Evolutionary conservation across 2,113 vertebrate genomes (phyloP), one percentile per base, ranked within the genome.

Genomic region (Pardalotus punctatus): DNA sequence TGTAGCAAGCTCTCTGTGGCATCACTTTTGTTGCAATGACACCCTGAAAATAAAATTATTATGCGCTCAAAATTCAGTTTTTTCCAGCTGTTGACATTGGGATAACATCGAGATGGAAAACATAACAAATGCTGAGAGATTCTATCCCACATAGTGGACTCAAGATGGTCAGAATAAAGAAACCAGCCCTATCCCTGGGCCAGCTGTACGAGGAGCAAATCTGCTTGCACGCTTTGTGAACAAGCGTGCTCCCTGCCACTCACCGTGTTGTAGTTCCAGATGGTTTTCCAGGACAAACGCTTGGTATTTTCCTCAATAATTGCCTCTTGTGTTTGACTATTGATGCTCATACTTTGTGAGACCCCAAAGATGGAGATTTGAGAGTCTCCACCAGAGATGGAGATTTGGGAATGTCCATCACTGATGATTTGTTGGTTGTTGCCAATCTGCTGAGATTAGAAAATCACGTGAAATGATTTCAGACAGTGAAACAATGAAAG

Each of bases 251-350:
- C 20, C 5, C 22, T 57, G 31, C 12, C 27, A 80, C 98, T n/a
- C 81, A 98, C 98, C 6, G 0, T 60, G 0, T 18, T 4, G 2
- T 97, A 98, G 79, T 98, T 96, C 97, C 89, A 91, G 54, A 91
- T 36, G 23, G 36, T 2, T 35, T 94, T 96, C 97, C 97, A 98
- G 18, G 97, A 93, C 7, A 79, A 6, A 21, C 2, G 57, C 6
- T 35, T 45, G 31, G 94, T 90, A 5, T 43, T 85, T 48, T 97
- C 28, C 66, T 96, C 94, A 0, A 98, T 11, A 4, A 88, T 88
- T 58, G 94, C 97, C 71, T 53, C 14, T 18, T 33, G 66, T 11
- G 14, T 35, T 51, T 79, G n/a, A 21, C 74, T 79, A 2, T 31
- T 85, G n/a, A 91, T 9, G 11, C 35, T 79, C 4, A 89, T 17